Base-by-base conservation (phyloP, 2,888 invertebrate genomes). In the Andrena trimmerana region DNA sequence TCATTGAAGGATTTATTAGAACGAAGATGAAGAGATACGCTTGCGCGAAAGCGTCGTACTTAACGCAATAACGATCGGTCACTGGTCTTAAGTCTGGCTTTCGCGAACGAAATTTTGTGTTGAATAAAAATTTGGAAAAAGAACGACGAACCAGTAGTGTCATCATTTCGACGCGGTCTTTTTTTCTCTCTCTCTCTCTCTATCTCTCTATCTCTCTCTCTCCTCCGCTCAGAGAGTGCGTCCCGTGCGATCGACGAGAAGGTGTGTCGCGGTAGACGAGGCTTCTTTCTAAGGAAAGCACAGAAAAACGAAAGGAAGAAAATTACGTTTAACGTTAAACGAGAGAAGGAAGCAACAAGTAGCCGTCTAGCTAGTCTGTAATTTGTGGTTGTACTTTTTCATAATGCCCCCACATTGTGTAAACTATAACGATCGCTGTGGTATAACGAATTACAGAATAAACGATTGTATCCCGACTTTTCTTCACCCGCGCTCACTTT, bases 361-460 rank as follows among this genome's bases (percentile, higher is more conserved):
- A 92, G 90, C 86, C 87, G 85, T 89, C 84, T 90, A 90, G 91
- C 88, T 89, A 89, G 89, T 90, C 88, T 89, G 89, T 92, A 92
- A 90, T 81, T 65, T 88, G 87, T 89, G 90, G 92, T 90, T 92
- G 91, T 91, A 90, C 89, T 90, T 92, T 92, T 92, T 89, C 91
- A 92, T 92, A 92, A 57, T 88, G 87, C 89, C 89, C 86, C 87
- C 75, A 42, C 70, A 70, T 89, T 90, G 88, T 91, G 92, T 92
- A 89, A 82, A 91, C 86, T 92, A 90, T 92, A 91, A 92, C 82
- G 87, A 91, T 92, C 91, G 89, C 88, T 91, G 91, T 91, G 91
- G 91, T 91, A 92, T 90, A 89, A 91, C 83, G 89, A 90, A 85
- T 89, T 87, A 89, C 91, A 90, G 91, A 92, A 92, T 92, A 91